These are phyloP conservation scores for Melanophora roralis DNA, from an alignment of 2,888 invertebrate species.

Conservation along the genomic window DNA sequence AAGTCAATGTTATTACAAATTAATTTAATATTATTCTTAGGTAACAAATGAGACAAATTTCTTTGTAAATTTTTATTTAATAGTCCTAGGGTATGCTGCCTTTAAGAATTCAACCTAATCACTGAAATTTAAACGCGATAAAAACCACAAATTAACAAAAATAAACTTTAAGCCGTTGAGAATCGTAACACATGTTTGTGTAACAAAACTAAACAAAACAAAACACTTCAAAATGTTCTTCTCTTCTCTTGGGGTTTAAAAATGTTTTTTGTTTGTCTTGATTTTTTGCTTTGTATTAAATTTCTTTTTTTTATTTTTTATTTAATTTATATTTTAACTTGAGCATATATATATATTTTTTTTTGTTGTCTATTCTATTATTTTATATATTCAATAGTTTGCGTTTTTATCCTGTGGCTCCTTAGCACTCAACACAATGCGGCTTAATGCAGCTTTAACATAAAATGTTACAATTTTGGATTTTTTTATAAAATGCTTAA, in stretches of 20 bases:
- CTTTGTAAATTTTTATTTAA: no score
- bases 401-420: no score
- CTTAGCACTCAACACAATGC: no score
- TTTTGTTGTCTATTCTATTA: no score
- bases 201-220: neutral
- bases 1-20: neutral
- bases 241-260: neutral
- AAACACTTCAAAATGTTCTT: neutral
- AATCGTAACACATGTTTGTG: conserved; percentile 41
- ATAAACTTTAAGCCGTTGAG: conserved; percentile 20
- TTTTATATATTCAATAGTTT: no score
- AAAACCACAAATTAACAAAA: neutral
- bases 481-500: neutral
- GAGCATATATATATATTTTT: neutral
- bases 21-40: neutral
- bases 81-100: no score
- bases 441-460: neutral
- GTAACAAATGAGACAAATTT: neutral
- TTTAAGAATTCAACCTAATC: conserved; percentile 22
- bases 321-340: neutral
- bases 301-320: conserved; percentile 5
- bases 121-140: conserved; percentile 22
- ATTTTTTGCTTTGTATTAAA: neutral
- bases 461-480: no score
- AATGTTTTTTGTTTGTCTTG: neutral